Evolutionary conservation across 1,140 invertebrate species (phyloP).

Genomic region (Neuroterus valhalla): DNA sequence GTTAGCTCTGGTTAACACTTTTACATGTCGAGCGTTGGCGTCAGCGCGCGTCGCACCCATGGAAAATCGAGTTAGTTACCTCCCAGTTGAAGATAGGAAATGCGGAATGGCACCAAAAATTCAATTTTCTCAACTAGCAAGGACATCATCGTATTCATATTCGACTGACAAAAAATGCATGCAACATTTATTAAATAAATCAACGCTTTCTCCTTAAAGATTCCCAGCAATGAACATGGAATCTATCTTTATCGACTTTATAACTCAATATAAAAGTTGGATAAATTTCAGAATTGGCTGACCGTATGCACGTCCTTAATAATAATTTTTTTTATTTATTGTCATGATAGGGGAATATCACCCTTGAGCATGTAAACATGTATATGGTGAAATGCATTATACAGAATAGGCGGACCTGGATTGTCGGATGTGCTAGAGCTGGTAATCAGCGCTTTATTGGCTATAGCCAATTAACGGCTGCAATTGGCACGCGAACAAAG

Average conservation of each 20-base stretch:
- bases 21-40: constrained; percentile 63
- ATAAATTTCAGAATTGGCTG: too few relatives aligned
- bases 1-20: constrained; percentile 70
- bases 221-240: too few relatives aligned
- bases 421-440: constrained; percentile 53
- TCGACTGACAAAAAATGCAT: too few relatives aligned
- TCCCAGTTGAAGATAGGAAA: constrained; percentile 52
- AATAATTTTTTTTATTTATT: not conserved
- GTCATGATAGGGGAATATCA: constrained; percentile 4
- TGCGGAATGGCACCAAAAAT: constrained; percentile 33
- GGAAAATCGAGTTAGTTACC: constrained; percentile 71
- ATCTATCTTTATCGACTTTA: too few relatives aligned
- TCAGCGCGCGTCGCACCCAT: constrained; percentile 62
- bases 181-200: too few relatives aligned
- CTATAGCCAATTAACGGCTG: constrained; percentile 70
- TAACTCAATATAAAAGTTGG: too few relatives aligned
- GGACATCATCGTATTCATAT: not conserved
- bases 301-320: too few relatives aligned
- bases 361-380: constrained; percentile 1
- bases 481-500: constrained; percentile 67
- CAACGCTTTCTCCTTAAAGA: too few relatives aligned
- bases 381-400: constrained; percentile 15
- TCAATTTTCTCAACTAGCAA: constrained; percentile 17
- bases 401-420: constrained; percentile 34
- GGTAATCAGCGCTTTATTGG: constrained; percentile 70